Evolutionary conservation across 2,888 invertebrate species (phyloP).

Genomic region (Heliconius ismenius): DNA sequence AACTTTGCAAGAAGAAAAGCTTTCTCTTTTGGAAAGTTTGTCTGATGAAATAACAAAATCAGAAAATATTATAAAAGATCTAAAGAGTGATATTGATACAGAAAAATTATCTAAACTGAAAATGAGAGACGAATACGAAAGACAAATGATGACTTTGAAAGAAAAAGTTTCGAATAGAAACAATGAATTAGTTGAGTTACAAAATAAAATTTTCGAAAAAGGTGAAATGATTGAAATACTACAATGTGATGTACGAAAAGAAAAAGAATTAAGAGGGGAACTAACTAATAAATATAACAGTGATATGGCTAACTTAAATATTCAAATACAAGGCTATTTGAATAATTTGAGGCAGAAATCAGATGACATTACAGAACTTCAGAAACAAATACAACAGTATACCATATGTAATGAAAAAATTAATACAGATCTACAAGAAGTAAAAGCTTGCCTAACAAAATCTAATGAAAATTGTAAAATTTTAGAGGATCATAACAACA

Average conservation of each 20-base stretch:
- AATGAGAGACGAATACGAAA: constrained; percentile 66
- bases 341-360: constrained; percentile 52
- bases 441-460: constrained; percentile 49
- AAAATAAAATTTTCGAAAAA: constrained; percentile 64
- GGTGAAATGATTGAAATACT: constrained; percentile 65
- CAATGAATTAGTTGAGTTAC: constrained; percentile 70
- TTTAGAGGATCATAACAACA: constrained; percentile 53
- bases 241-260: constrained; percentile 59
- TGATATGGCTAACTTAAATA: constrained; percentile 51
- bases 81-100: constrained; percentile 58
- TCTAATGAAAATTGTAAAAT: constrained; percentile 52
- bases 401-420: constrained; percentile 50
- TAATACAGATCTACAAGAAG: constrained; percentile 54
- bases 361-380: constrained; percentile 54
- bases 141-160: constrained; percentile 66
- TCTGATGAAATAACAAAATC: constrained; percentile 64
- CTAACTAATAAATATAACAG: constrained; percentile 54
- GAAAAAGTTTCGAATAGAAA: constrained; percentile 71
- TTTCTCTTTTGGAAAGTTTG: constrained; percentile 63
- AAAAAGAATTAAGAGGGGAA: constrained; percentile 55
- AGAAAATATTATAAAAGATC: constrained; percentile 56
- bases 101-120: constrained; percentile 61
- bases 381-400: constrained; percentile 49
- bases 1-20: constrained; percentile 68
- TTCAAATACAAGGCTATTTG: constrained; percentile 50